Percentiles rank a stretch among this genome's conserved stretches.
These are phyloP conservation scores for Etheostoma nigrum DNA, from an alignment of 2,797 vertebrate species.

Conservation along the genomic window DNA sequence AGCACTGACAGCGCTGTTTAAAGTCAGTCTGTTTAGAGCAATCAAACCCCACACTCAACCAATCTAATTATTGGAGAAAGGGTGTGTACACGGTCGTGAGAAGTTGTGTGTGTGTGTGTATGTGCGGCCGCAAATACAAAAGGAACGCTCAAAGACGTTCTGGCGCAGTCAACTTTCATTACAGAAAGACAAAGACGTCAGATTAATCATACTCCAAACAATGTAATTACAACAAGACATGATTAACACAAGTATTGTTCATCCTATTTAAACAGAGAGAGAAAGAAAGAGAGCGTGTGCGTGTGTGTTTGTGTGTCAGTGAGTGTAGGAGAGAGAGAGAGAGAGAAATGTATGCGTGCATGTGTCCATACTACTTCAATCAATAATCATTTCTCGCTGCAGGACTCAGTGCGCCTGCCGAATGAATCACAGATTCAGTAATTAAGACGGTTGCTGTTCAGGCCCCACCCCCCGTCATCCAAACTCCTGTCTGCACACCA, in stretches of 20 bases:
- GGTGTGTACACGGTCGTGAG: conserved; percentile 17
- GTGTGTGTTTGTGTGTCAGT: not conserved
- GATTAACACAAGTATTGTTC: conserved; percentile 81
- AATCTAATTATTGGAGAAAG: conserved; percentile 77
- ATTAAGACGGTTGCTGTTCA: conserved; percentile 75
- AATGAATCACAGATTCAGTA: conserved; percentile 80
- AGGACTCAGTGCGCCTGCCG: conserved; percentile 62
- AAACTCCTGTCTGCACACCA: conserved; percentile 66
- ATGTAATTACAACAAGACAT: conserved; percentile 83
- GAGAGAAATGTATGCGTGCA: conserved; percentile 50
- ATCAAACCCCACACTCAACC: conserved; percentile 68
- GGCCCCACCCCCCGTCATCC: conserved; percentile 46
- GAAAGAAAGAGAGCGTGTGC: conserved; percentile 10
- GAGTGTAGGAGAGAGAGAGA: conserved; percentile 12
- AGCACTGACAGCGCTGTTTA: conserved; percentile 68
- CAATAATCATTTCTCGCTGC: conserved; percentile 79
- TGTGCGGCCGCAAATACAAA: conserved; percentile 44
- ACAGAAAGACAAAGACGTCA: conserved; percentile 81
- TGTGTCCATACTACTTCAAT: conserved; percentile 79
- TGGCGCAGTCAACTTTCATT: conserved; percentile 82
- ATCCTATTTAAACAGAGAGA: conserved; percentile 70
- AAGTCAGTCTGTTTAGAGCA: conserved; percentile 68
- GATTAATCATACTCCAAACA: conserved; percentile 83
- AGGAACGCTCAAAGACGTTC: conserved; percentile 71
- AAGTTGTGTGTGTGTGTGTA: conserved; percentile 13